Evolutionary conservation across 2,113 vertebrate genomes (phyloP).

Genomic region (Acrocephalus arundinaceus): DNA sequence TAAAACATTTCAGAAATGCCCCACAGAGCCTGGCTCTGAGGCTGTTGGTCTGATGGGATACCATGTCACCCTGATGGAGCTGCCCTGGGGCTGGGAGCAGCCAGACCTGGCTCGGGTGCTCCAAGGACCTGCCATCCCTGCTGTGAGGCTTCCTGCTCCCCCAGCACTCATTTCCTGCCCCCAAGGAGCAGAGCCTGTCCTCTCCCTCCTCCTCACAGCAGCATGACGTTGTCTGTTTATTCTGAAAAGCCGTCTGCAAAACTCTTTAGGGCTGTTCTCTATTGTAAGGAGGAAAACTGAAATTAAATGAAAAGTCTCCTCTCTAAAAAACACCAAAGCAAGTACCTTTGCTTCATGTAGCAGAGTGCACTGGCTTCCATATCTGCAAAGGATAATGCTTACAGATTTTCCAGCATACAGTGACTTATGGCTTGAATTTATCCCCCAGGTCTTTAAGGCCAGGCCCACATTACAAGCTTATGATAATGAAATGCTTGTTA

Average conservation of each 20-base stretch:
- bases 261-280: background rate
- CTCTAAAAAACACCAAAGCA: background rate
- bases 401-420: background rate
- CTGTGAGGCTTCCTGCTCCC: background rate
- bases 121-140: background rate
- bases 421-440: background rate
- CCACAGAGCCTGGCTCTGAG: background rate
- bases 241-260: conserved; percentile 15
- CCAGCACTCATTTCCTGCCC: background rate
- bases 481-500: conserved; percentile 1
- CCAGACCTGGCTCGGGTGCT: background rate
- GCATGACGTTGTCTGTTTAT: background rate
- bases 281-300: background rate
- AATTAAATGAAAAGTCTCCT: background rate
- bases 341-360: background rate
- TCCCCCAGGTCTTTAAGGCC: background rate
- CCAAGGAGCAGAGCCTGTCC: background rate
- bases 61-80: rapidly evolving
- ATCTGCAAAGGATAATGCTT: background rate
- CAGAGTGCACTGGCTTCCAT: background rate
- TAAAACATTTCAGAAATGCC: background rate
- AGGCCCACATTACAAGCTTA: background rate
- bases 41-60: background rate
- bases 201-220: background rate
- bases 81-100: background rate